phyloP scores from a whole-genome alignment of 2,888 invertebrate species.

The Acanthosepion pharaonis region DNA sequence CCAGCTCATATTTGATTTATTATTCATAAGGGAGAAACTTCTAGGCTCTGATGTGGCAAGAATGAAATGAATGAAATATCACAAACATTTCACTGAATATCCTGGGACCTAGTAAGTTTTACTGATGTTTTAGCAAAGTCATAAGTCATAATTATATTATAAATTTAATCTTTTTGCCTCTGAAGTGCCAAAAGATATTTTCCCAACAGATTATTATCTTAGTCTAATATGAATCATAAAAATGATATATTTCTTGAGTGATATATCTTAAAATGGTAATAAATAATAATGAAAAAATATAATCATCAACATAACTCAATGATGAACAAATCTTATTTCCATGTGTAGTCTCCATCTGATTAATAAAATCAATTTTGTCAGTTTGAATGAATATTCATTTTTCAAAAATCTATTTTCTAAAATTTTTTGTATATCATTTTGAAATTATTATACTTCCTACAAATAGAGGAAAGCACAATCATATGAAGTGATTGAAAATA shows the following conservation, averaged over 20 bases:
- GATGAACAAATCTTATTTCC: not conserved
- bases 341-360: not conserved
- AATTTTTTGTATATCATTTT: not conserved
- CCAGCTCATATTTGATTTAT: not conserved
- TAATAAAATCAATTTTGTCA: not conserved
- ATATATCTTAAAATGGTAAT: not conserved
- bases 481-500: not conserved
- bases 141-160: constrained; percentile 33
- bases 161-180: not conserved
- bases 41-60: not conserved
- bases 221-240: not conserved
- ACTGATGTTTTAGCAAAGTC: constrained; percentile 10
- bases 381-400: not conserved
- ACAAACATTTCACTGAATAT: not conserved
- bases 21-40: not conserved
- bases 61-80: constrained; percentile 14
- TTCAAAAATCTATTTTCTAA: not conserved
- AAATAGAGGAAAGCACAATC: not conserved
- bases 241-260: not conserved
- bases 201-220: not conserved
- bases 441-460: not conserved
- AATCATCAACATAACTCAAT: not conserved
- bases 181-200: constrained; percentile 4
- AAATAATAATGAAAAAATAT: not conserved
- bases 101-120: not conserved